Conservation (phyloP, 2,113 vertebrate genomes). For the Sarotherodon lohbergeri region DNA sequence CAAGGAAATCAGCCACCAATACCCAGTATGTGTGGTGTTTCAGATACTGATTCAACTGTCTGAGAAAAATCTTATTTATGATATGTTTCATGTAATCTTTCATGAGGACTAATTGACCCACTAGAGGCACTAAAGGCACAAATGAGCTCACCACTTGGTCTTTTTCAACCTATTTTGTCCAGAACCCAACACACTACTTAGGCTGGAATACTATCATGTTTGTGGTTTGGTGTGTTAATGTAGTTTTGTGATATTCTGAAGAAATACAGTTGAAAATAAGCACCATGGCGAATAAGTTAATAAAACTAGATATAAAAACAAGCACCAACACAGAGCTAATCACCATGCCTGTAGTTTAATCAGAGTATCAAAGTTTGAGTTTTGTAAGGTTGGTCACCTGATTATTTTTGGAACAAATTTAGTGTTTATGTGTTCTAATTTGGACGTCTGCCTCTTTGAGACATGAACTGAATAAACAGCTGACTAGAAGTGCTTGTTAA, state of each 20-base stretch:
- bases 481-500: neutral
- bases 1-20: neutral
- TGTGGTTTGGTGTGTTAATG: neutral
- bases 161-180: neutral
- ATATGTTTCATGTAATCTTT: neutral
- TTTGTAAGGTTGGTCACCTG: neutral
- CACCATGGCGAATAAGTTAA: neutral
- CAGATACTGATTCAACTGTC: neutral
- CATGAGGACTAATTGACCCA: neutral
- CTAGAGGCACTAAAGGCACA: neutral
- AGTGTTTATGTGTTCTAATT: neutral
- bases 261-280: neutral
- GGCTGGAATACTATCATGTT: neutral
- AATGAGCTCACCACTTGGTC: neutral
- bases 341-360: neutral
- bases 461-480: neutral
- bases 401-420: neutral
- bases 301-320: neutral
- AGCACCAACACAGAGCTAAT: neutral
- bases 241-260: neutral
- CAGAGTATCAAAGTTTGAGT: neutral
- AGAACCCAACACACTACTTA: neutral
- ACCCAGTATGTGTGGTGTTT: fast-evolving
- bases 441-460: neutral
- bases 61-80: fast-evolving